phyloP scores from a whole-genome alignment of 2,113 vertebrate genomes.

The Bothrops jararaca region DNA sequence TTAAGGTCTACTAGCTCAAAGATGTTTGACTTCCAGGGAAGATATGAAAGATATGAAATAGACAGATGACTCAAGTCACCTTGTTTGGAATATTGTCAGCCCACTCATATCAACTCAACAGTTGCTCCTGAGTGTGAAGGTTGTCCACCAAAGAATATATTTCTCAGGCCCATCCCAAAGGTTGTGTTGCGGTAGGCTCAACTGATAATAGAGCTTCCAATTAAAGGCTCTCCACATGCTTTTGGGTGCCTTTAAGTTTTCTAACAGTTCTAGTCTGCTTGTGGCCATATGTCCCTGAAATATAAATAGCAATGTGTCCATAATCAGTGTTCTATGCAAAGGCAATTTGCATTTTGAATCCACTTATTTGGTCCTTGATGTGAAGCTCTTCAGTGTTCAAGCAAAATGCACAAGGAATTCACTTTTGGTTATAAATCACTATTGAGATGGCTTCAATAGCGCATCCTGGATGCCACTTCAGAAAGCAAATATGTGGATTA shows the following conservation, averaged over 20 bases:
- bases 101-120: neutral
- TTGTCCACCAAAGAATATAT: neutral
- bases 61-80: neutral
- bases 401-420: neutral
- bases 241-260: neutral
- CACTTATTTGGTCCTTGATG: neutral
- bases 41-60: neutral
- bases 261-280: neutral
- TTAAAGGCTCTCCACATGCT: neutral
- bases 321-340: neutral
- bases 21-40: neutral
- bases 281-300: neutral
- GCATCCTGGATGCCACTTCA: neutral
- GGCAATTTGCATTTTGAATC: neutral
- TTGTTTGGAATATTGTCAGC: neutral
- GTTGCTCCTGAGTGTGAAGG: neutral
- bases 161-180: neutral
- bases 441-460: neutral
- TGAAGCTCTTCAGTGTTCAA: neutral
- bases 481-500: neutral
- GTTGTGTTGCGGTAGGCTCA: neutral
- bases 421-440: neutral
- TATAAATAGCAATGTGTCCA: neutral
- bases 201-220: neutral
- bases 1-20: neutral